phyloP scores from a whole-genome alignment of 2,113 vertebrate species.

The Oncorhynchus gorbuscha region DNA sequence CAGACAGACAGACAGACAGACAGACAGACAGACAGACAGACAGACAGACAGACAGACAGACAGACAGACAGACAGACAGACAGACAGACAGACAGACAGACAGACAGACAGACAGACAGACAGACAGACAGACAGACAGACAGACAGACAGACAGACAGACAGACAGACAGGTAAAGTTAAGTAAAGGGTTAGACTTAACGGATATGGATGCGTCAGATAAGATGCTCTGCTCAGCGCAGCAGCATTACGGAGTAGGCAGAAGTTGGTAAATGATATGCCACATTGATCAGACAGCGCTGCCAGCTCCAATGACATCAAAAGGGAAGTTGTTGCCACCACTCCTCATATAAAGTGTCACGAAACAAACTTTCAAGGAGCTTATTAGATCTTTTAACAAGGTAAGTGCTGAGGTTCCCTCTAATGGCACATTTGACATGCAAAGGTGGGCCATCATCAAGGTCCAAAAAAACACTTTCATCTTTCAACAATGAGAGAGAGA shows the following conservation, averaged over 20 bases:
- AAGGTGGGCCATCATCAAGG: slow-evolving; percentile 39
- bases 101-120: too few species aligned
- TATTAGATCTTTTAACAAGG: slow-evolving; percentile 66
- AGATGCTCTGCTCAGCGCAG: slow-evolving; percentile 31
- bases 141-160: too few species aligned
- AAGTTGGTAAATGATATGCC: slow-evolving; percentile 62
- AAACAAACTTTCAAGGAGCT: slow-evolving; percentile 60
- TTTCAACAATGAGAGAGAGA: slow-evolving; percentile 41
- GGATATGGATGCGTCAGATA: slow-evolving; percentile 33
- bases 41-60: too few species aligned
- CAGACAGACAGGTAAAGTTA: background rate
- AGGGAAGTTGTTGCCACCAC: slow-evolving; percentile 51
- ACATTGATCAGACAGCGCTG: slow-evolving; percentile 64
- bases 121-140: too few species aligned
- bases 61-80: too few species aligned
- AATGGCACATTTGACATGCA: slow-evolving; percentile 47
- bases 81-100: too few species aligned
- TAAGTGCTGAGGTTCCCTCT: slow-evolving; percentile 53
- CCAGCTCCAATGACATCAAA: slow-evolving; percentile 61
- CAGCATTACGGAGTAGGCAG: slow-evolving; percentile 46
- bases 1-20: too few species aligned
- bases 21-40: too few species aligned
- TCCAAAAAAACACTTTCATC: slow-evolving; percentile 56
- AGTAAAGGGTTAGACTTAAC: slow-evolving; percentile 19
- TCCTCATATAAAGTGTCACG: slow-evolving; percentile 55